Conservation (phyloP, 2,888 invertebrate genomes). For the Melanargia galathea region DNA sequence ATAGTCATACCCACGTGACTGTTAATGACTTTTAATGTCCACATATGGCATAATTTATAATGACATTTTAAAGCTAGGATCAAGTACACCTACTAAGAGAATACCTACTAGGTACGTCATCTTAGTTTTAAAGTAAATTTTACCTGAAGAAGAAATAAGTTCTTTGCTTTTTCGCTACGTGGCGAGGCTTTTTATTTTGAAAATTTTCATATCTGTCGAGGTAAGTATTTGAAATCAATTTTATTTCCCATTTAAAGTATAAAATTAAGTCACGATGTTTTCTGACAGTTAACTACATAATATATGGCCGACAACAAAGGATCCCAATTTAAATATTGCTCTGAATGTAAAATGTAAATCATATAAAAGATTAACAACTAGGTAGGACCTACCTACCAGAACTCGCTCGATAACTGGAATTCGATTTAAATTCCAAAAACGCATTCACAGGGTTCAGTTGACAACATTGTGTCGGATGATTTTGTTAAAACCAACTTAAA, state of each 20-base stretch:
- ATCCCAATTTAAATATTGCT: conserved; percentile 26
- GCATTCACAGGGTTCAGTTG: conserved; percentile 22
- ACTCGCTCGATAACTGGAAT: conserved; percentile 49
- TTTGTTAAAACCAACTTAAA: conserved; percentile 1
- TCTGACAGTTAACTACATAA: conserved; percentile 18
- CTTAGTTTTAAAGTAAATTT: no score
- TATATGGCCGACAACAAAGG: conserved; percentile 29
- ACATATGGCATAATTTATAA: no score
- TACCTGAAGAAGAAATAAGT: no score
- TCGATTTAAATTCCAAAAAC: conserved; percentile 48
- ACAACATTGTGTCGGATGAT: background rate
- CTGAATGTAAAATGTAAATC: conserved; percentile 25
- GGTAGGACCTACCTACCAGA: conserved; percentile 54
- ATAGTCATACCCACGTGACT: no score
- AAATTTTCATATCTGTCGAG: no score
- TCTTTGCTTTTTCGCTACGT: no score
- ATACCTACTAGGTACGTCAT: no score
- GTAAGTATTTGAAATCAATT: no score
- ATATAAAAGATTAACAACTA: conserved; percentile 46
- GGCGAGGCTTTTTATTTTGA: no score
- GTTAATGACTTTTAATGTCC: no score
- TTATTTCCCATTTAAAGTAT: background rate
- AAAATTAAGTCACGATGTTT: conserved; percentile 6
- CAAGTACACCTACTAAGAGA: no score
- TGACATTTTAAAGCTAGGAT: no score